These are phyloP conservation scores for Sorex fumeus DNA, from an alignment of 2,113 vertebrate species.

Conservation along the genomic window DNA sequence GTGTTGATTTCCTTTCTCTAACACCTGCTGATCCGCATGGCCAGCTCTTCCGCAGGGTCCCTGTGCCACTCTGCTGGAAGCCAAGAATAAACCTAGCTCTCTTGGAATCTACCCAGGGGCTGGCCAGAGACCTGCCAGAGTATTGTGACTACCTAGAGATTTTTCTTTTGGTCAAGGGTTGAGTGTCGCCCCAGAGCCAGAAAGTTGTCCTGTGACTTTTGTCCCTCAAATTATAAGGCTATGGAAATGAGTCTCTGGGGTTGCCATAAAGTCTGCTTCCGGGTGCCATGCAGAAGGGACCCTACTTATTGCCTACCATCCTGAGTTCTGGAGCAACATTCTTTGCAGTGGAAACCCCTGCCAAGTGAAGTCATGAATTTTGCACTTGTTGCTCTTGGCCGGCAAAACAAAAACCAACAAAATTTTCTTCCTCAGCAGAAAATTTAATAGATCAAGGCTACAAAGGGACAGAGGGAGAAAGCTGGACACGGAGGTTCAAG, in stretches of 20 bases:
- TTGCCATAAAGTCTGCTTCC: neutral
- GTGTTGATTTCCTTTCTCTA: conserved; percentile 61
- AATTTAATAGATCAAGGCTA: conserved; percentile 45
- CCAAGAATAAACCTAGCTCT: neutral
- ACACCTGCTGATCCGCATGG: conserved; percentile 35
- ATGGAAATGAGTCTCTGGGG: neutral
- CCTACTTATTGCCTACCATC: neutral
- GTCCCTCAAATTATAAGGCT: neutral
- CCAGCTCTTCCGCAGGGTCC: conserved; percentile 31
- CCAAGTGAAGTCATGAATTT: conserved; percentile 47
- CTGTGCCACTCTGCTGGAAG: conserved; percentile 43
- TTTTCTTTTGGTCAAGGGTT: conserved; percentile 40
- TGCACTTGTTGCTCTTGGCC: neutral
- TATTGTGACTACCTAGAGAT: neutral
- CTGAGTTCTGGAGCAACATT: neutral
- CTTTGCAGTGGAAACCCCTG: neutral
- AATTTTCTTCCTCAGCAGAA: conserved; percentile 25
- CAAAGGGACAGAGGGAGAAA: conserved; percentile 36
- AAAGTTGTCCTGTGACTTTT: neutral
- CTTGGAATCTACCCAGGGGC: neutral
- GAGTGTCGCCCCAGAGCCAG: conserved; percentile 32
- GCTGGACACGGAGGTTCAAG: neutral
- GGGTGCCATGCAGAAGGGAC: neutral
- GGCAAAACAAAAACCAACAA: conserved; percentile 16
- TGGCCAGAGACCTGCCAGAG: neutral